phyloP scores from a whole-genome alignment of 2,888 invertebrate species.

The Leucozona laternaria region DNA sequence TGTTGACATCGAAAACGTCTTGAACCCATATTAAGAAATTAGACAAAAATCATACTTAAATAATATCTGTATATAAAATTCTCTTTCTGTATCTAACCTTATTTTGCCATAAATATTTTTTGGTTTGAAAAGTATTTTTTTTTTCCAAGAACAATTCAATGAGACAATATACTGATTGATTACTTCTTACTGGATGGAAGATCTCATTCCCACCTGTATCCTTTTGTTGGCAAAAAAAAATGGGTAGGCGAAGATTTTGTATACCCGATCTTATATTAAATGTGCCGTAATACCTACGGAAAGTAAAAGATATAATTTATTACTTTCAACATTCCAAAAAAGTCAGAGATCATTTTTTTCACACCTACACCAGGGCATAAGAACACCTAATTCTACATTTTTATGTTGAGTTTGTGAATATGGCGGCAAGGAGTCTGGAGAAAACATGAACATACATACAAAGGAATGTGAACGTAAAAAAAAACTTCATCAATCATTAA shows the following conservation, averaged over 20 bases:
- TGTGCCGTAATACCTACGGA: conserved; percentile 3
- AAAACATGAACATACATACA: conserved; percentile 3
- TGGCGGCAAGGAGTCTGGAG: conserved; percentile 38
- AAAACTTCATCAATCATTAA: conserved; percentile 41
- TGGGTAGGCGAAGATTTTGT: background rate
- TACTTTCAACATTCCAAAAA: conserved; percentile 42
- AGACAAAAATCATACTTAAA: too few species aligned
- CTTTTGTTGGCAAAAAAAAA: conserved; percentile 22
- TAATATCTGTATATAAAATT: too few species aligned
- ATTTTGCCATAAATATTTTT: background rate
- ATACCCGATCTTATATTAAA: conserved; percentile 9
- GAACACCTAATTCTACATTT: conserved; percentile 13
- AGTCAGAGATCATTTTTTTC: conserved; percentile 47
- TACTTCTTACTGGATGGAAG: conserved; percentile 14
- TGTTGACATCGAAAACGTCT: too few species aligned
- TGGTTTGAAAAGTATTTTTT: background rate
- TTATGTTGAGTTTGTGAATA: background rate
- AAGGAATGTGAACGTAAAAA: conserved; percentile 16
- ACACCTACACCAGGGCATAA: conserved; percentile 27
- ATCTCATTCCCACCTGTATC: conserved; percentile 16
- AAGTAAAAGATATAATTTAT: conserved; percentile 31
- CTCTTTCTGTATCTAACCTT: background rate
- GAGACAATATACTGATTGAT: conserved; percentile 37
- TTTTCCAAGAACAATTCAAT: background rate
- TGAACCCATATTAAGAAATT: too few species aligned